Conservation (phyloP, 1,140 invertebrate genomes). For the Drosophila truncata region DNA sequence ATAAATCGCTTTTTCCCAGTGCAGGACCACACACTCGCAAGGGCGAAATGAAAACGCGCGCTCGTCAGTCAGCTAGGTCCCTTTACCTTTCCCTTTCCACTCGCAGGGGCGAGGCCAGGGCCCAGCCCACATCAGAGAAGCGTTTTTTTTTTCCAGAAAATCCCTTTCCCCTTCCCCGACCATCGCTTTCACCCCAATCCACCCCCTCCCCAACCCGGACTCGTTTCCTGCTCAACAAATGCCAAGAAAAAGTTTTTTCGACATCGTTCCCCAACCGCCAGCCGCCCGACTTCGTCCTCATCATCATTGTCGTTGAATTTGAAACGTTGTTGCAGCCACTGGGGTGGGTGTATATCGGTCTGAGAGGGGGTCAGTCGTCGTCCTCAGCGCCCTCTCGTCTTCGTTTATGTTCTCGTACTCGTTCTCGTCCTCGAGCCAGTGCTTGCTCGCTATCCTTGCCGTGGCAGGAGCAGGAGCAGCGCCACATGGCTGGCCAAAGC, state of each 20-base stretch:
- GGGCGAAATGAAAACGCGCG: conserved; percentile 62
- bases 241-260: conserved; percentile 80
- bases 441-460: background rate
- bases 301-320: conserved; percentile 80
- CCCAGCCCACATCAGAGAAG: conserved; percentile 30
- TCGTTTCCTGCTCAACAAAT: conserved; percentile 81
- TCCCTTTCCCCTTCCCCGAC: conserved; percentile 8
- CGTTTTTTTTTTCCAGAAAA: conserved; percentile 60
- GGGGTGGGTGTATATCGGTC: conserved; percentile 45
- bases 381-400: conserved; percentile 48
- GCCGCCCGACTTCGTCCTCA: conserved; percentile 49
- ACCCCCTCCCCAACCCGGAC: conserved; percentile 32
- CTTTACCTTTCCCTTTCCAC: conserved; percentile 39
- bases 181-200: conserved; percentile 5
- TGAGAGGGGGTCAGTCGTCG: conserved; percentile 53
- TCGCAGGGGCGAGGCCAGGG: conserved; percentile 52
- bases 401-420: conserved; percentile 23
- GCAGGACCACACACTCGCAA: conserved; percentile 17
- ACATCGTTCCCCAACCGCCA: conserved; percentile 26
- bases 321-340: conserved; percentile 77
- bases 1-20: background rate
- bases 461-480: conserved; percentile 33
- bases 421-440: conserved; percentile 11
- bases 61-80: conserved; percentile 72
- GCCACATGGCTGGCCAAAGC: conserved; percentile 72